Evolutionary conservation across 1,140 invertebrate species (phyloP).

Genomic region (Cryptotermes secundus): DNA sequence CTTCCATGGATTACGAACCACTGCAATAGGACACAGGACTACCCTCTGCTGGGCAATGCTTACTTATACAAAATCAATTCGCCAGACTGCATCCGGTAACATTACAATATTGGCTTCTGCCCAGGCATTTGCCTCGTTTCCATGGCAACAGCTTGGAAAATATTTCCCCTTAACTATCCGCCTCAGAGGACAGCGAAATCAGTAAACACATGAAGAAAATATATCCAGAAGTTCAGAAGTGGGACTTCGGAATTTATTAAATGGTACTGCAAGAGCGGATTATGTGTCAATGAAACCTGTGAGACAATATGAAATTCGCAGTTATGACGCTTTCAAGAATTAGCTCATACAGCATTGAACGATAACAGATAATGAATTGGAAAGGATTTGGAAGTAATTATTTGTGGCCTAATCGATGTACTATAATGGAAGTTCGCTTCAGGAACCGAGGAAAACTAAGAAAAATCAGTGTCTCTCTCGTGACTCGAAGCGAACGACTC

Average conservation of each 20-base stretch:
- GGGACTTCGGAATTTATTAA: neutral
- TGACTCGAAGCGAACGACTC: too few species aligned
- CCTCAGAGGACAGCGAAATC: neutral
- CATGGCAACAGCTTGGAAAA: neutral
- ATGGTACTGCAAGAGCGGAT: neutral
- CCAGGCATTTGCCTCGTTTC: neutral
- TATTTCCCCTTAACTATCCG: neutral
- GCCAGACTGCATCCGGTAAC: neutral
- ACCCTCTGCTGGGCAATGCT: neutral
- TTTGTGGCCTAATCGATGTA: too few species aligned
- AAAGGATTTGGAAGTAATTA: too few species aligned
- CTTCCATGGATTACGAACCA: too few species aligned
- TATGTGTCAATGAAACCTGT: neutral
- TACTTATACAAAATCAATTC: neutral
- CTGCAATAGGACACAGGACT: neutral
- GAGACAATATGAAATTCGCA: too few species aligned
- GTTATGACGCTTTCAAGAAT: too few species aligned
- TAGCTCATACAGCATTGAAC: too few species aligned
- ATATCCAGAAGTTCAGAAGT: neutral
- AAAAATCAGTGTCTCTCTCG: too few species aligned
- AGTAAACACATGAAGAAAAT: neutral
- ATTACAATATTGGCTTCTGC: neutral
- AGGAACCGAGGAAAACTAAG: too few species aligned
- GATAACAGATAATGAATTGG: too few species aligned
- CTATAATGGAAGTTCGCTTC: too few species aligned